phyloP scores from a whole-genome alignment of 1,140 invertebrate genomes.

The Hormaphis cornu region DNA sequence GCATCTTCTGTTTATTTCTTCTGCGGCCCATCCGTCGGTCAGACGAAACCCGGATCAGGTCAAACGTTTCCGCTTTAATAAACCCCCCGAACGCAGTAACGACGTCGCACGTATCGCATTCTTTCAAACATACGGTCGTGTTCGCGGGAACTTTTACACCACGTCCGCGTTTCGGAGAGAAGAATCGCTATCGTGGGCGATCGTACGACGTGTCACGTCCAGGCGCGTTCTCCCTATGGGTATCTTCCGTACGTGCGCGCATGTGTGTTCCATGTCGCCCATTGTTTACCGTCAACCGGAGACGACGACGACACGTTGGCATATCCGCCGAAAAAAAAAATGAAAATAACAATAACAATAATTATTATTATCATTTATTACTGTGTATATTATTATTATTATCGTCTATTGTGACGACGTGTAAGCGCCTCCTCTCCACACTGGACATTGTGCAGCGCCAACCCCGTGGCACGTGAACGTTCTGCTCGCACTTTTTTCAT shows the following conservation, averaged over 20 bases:
- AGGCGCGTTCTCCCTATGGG: not conserved
- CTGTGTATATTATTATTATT: too few relatives aligned
- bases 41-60: too few relatives aligned
- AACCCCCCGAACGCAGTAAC: too few relatives aligned
- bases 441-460: not conserved
- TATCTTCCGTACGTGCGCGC: not conserved
- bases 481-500: not conserved
- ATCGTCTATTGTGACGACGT: too few relatives aligned
- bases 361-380: not conserved
- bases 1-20: too few relatives aligned
- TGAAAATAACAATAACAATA: not conserved
- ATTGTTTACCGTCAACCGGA: not conserved
- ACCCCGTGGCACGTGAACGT: not conserved
- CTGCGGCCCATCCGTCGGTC: too few relatives aligned
- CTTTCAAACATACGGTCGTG: slow-evolving; percentile 20
- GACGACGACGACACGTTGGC: slow-evolving; percentile 8
- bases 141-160: slow-evolving; percentile 15
- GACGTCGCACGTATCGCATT: too few relatives aligned
- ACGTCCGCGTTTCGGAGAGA: slow-evolving; percentile 30
- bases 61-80: too few relatives aligned
- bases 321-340: slow-evolving; percentile 21
- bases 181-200: too few relatives aligned
- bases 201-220: too few relatives aligned
- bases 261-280: slow-evolving; percentile 11
- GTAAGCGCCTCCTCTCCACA: not conserved